A percentile compares a stretch with the other conserved stretches of the same genome.
These are phyloP conservation scores for Cataglyphis altisquamis DNA, from an alignment of 2,888 invertebrate genomes.

Conservation along the genomic window DNA sequence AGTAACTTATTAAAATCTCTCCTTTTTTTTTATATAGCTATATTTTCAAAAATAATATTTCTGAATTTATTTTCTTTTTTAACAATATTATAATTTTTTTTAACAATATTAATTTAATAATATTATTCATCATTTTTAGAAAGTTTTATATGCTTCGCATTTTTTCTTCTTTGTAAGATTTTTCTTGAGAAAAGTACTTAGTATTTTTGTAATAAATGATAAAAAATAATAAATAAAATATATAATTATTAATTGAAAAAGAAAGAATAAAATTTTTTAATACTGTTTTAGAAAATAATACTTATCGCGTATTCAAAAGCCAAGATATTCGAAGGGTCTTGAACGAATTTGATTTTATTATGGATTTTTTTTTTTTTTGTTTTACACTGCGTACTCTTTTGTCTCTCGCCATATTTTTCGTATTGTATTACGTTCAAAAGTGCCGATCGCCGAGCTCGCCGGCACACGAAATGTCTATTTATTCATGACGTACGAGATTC, in stretches of 20 bases:
- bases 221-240: neutral
- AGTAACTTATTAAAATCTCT: neutral
- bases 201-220: neutral
- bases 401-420: neutral
- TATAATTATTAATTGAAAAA: neutral
- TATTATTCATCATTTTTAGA: neutral
- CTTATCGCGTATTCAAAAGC: neutral
- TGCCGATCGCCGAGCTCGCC: slow-evolving; percentile 22
- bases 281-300: slow-evolving; percentile 3
- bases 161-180: neutral
- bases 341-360: neutral
- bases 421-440: slow-evolving; percentile 38
- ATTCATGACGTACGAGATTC: slow-evolving; percentile 54
- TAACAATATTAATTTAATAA: neutral
- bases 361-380: neutral
- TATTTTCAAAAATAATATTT: neutral
- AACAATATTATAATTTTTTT: neutral
- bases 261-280: neutral
- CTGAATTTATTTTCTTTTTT: neutral
- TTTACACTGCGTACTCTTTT: neutral
- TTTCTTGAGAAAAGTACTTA: neutral
- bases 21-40: neutral
- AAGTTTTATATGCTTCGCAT: neutral
- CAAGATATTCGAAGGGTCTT: neutral
- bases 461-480: slow-evolving; percentile 52